A percentile compares a stretch with the other conserved stretches of the same genome.
Evolutionary conservation across 2,888 invertebrate species (phyloP).

Genomic region (Craniophora ligustri): DNA sequence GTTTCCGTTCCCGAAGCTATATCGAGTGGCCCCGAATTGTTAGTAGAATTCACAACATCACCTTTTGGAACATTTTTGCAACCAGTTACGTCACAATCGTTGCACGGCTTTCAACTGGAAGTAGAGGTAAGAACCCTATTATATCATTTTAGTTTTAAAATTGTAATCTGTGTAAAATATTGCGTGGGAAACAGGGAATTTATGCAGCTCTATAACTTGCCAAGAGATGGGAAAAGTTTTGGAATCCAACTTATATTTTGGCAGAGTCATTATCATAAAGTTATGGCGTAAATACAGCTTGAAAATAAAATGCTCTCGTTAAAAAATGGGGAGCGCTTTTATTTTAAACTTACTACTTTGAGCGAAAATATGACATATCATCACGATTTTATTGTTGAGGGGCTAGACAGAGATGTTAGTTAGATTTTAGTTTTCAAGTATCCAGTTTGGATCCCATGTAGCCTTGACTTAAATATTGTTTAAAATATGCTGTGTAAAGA

Average conservation of each 20-base stretch:
- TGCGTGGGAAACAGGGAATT: conserved; percentile 50
- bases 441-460: too few species aligned
- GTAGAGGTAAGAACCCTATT: conserved; percentile 85
- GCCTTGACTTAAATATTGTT: too few species aligned
- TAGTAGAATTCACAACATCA: conserved; percentile 96
- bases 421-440: too few species aligned
- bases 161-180: conserved; percentile 45
- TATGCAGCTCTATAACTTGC: conserved; percentile 59
- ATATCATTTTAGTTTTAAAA: conserved; percentile 3
- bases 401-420: too few species aligned
- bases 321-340: neutral
- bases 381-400: too few species aligned
- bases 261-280: conserved; percentile 56
- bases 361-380: too few species aligned
- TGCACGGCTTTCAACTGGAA: conserved; percentile 97
- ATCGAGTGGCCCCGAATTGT: conserved; percentile 95
- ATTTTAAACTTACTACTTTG: neutral
- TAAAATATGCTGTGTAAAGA: too few species aligned
- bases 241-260: conserved; percentile 49
- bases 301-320: conserved; percentile 19
- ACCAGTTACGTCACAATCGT: conserved; percentile 92
- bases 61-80: conserved; percentile 96
- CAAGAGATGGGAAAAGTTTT: conserved; percentile 57
- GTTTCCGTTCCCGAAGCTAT: conserved; percentile 95
- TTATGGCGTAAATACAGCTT: conserved; percentile 22